These are phyloP conservation scores for Carcharodon carcharias DNA, from an alignment of 2,797 vertebrate genomes.

Conservation along the genomic window DNA sequence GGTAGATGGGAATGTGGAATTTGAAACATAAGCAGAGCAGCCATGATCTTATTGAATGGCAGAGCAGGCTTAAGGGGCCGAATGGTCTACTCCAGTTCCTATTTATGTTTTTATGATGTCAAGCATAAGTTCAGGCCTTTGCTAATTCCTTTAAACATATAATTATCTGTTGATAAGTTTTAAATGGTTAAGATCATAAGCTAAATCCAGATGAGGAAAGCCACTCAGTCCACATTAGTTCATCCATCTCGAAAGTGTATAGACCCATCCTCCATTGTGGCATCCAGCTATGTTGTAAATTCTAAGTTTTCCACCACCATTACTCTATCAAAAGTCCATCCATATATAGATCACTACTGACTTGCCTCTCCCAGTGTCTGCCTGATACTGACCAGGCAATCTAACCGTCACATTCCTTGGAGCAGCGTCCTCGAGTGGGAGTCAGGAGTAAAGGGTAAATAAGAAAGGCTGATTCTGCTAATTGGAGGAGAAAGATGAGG, in stretches of 20 bases:
- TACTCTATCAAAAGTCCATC: not conserved
- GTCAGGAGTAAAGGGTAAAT: not conserved
- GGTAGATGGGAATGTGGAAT: too few relatives aligned
- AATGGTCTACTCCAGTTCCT: too few relatives aligned
- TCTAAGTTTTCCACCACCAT: not conserved
- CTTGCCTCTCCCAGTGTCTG: not conserved
- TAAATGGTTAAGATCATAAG: not conserved
- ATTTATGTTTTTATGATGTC: too few relatives aligned
- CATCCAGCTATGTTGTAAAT: not conserved
- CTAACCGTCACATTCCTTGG: not conserved
- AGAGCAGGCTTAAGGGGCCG: too few relatives aligned
- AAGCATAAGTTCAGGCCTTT: not conserved
- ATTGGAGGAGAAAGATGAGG: not conserved
- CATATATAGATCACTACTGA: not conserved
- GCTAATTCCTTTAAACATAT: not conserved
- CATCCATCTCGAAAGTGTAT: not conserved
- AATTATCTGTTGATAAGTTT: not conserved
- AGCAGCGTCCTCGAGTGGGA: not conserved
- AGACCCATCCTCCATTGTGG: not conserved
- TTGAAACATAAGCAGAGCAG: too few relatives aligned
- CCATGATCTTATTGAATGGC: too few relatives aligned
- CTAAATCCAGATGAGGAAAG: not conserved
- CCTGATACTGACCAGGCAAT: not conserved
- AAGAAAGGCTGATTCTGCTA: not conserved
- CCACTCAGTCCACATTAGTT: not conserved